Base-by-base conservation (phyloP, 23 tunicate species). In the Clavelina lepadiformis region DNA sequence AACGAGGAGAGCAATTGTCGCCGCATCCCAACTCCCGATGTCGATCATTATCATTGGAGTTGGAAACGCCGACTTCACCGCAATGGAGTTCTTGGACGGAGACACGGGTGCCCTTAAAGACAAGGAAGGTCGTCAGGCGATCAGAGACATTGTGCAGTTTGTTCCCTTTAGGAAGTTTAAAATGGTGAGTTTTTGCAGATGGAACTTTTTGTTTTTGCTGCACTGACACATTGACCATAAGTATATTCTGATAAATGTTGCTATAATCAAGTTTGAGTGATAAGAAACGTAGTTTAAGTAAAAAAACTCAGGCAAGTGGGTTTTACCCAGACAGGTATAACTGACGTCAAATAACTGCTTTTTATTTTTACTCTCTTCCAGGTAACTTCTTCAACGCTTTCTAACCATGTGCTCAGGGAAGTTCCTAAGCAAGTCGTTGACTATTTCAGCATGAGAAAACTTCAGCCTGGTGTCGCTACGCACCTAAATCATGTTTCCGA, bases 81-180 rank as follows among this genome's bases (percentile, higher is more conserved):
- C 86, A 31, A 88, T 88, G 96, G 72, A 80, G 38, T 67, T 74
- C 35, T 53, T 88, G n/a, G 88, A 88, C 52, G 79, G 81, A 18
- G 95, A 86, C 38, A 68, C 60, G 51, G 74, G 68, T 7, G 76
- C 50, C 19, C 51, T 88, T 50, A 46, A 35, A 33, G 31, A 65
- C 15, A 45, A 68, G 0, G 49, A 50, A 32, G 95, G 95, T 2
- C 21, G 45, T 19, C 45, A 45, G 32, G 86, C 76, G 8, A 30
- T 27, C 7, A 61, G 96, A 36, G 82, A 72, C 30, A 80, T 73
- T 36, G 88, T 80, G 20, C 88, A 88, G 68, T 88, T 88, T 61
- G 88, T 80, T 20, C 88, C 82, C 3, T 88, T 88, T 47, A 72
- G 88, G 7, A 75, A 88, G 21, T 74, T 65, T 51, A 75, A 80